phyloP scores from a whole-genome alignment of 1,140 invertebrate genomes.

The Lysiphlebus fabarum region DNA sequence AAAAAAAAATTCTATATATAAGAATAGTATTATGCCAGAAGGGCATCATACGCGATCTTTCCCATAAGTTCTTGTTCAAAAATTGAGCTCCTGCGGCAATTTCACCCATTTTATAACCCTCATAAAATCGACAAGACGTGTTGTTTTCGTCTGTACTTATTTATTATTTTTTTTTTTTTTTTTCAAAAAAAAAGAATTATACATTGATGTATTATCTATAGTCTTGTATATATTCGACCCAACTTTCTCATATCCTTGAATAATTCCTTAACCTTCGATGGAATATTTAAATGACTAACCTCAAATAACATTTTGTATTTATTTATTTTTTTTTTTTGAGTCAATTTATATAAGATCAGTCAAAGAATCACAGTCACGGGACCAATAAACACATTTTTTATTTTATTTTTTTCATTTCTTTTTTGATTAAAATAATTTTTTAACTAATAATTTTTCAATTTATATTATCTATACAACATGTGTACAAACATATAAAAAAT shows the following conservation, averaged over 20 bases:
- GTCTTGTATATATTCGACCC: not conserved
- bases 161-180: too few species aligned
- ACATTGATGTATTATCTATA: not conserved
- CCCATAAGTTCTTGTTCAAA: slow-evolving; percentile 19
- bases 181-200: not conserved
- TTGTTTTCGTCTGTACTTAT: slow-evolving; percentile 6
- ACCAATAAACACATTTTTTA: too few species aligned
- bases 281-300: slow-evolving; percentile 20
- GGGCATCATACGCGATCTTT: slow-evolving; percentile 18
- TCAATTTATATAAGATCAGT: too few species aligned
- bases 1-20: not conserved
- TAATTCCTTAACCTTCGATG: slow-evolving; percentile 11
- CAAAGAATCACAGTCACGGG: too few species aligned
- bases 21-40: slow-evolving; percentile 3
- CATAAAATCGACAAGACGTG: slow-evolving; percentile 18
- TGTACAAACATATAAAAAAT: too few species aligned
- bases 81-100: slow-evolving; percentile 7
- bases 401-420: too few species aligned
- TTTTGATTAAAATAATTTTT: too few species aligned
- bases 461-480: too few species aligned
- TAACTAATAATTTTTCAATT: too few species aligned
- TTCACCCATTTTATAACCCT: not conserved
- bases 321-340: too few species aligned
- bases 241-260: not conserved
- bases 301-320: slow-evolving; percentile 11